phyloP scores from a whole-genome alignment of 2,797 vertebrate species.

The Heterohyrax brucei region DNA sequence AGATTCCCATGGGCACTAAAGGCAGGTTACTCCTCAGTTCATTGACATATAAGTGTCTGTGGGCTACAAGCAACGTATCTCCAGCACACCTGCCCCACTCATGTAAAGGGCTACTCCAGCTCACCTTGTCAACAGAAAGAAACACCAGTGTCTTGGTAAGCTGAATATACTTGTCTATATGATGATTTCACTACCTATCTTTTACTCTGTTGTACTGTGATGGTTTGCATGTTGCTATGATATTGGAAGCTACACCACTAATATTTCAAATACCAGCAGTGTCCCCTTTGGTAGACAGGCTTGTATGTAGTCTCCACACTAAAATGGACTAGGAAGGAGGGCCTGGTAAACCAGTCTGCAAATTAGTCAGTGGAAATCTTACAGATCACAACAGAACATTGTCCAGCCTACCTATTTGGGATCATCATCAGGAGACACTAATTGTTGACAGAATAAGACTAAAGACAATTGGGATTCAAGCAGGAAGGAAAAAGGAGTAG shows the following conservation, averaged over 20 bases:
- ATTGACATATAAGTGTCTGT: fast-evolving
- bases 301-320: background rate
- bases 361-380: background rate
- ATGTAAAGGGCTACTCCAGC: background rate
- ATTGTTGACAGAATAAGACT: background rate
- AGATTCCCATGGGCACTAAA: background rate
- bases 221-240: background rate
- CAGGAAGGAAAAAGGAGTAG: background rate
- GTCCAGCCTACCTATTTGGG: background rate
- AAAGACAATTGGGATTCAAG: background rate
- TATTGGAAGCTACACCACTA: background rate
- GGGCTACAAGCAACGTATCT: no score
- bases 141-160: background rate
- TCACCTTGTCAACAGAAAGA: background rate
- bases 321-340: background rate
- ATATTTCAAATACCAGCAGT: background rate
- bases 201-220: background rate
- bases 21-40: background rate
- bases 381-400: background rate
- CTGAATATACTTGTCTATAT: background rate
- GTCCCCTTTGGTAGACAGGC: background rate
- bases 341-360: background rate
- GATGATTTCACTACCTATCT: background rate
- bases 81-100: background rate
- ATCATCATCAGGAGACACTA: background rate